Evolutionary conservation across 1,140 invertebrate species (phyloP).

Genomic region (Ooceraea biroi): DNA sequence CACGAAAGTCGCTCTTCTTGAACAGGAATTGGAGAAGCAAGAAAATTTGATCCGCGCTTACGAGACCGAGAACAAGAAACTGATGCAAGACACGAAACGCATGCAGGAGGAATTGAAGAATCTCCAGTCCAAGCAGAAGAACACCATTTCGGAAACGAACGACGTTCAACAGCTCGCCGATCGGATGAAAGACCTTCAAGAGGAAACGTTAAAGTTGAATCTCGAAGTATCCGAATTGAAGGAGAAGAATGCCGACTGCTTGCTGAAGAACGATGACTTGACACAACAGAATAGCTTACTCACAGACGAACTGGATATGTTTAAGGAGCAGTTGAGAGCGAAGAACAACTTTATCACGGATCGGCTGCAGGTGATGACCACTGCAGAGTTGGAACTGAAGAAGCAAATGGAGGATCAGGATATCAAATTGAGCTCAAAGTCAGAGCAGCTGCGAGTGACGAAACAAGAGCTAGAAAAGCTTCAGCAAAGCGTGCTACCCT

Average conservation of each 20-base stretch:
- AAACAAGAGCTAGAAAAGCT: conserved; percentile 81
- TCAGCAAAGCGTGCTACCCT: conserved; percentile 78
- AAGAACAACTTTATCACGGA: conserved; percentile 84
- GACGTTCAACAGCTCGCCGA: conserved; percentile 78
- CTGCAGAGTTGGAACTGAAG: conserved; percentile 79
- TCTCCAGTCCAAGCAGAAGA: conserved; percentile 72
- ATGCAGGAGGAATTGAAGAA: conserved; percentile 80
- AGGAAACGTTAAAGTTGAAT: conserved; percentile 80
- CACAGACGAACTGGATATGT: conserved; percentile 84
- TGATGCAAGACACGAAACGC: conserved; percentile 79
- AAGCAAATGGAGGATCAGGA: conserved; percentile 82
- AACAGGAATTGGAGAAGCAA: conserved; percentile 82
- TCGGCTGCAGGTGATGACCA: conserved; percentile 80
- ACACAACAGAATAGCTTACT: conserved; percentile 80
- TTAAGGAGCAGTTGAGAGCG: conserved; percentile 82
- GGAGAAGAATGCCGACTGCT: conserved; percentile 79
- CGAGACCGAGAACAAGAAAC: conserved; percentile 82
- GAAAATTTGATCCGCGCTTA: conserved; percentile 82
- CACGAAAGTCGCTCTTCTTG: conserved; percentile 75
- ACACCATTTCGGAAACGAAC: conserved; percentile 59
- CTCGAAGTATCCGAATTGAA: conserved; percentile 80
- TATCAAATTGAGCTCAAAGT: conserved; percentile 82
- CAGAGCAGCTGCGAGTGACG: conserved; percentile 80
- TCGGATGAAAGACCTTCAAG: conserved; percentile 81
- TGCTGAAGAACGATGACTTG: conserved; percentile 81